A percentile compares a stretch with the other conserved stretches of the same genome.
Conservation (phyloP, 2,113 vertebrate species). For the Engystomops pustulosus region DNA sequence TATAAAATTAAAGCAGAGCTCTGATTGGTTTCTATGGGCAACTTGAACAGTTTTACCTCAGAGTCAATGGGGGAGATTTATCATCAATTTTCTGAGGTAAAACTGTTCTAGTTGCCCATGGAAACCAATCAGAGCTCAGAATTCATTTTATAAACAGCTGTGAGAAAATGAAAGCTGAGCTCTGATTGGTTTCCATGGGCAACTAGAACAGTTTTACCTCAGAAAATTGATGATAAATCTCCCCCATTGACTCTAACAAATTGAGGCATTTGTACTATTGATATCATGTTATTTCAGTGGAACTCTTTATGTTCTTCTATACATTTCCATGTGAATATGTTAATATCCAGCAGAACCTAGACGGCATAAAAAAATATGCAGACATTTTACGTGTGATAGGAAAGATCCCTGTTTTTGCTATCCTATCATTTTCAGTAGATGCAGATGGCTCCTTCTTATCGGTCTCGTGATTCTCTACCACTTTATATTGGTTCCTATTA, state of each 20-base stretch:
- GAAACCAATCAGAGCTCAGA: too few relatives aligned
- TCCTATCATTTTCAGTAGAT: not conserved
- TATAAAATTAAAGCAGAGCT: too few relatives aligned
- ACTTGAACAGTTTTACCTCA: too few relatives aligned
- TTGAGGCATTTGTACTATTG: not conserved
- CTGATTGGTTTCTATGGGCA: too few relatives aligned
- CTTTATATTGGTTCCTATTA: not conserved
- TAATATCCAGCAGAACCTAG: not conserved
- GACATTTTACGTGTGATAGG: not conserved
- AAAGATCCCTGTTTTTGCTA: not conserved
- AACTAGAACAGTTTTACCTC: not conserved
- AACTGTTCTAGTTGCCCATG: too few relatives aligned
- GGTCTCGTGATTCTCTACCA: not conserved
- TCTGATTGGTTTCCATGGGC: too few relatives aligned
- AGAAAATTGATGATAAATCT: not conserved
- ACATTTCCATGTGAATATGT: constrained; percentile 50
- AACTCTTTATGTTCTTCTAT: constrained; percentile 59
- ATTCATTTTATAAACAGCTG: too few relatives aligned
- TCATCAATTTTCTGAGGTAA: too few relatives aligned
- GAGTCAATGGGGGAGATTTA: too few relatives aligned
- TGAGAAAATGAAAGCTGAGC: too few relatives aligned
- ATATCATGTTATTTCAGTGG: constrained; percentile 7
- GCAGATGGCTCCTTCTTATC: not conserved
- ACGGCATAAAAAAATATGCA: constrained; percentile 16
- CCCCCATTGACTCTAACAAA: not conserved